Percentiles rank a stretch among this genome's conserved stretches.
phyloP scores from a whole-genome alignment of 2,888 invertebrate genomes.

The Scaptomyza caliginosa region DNA sequence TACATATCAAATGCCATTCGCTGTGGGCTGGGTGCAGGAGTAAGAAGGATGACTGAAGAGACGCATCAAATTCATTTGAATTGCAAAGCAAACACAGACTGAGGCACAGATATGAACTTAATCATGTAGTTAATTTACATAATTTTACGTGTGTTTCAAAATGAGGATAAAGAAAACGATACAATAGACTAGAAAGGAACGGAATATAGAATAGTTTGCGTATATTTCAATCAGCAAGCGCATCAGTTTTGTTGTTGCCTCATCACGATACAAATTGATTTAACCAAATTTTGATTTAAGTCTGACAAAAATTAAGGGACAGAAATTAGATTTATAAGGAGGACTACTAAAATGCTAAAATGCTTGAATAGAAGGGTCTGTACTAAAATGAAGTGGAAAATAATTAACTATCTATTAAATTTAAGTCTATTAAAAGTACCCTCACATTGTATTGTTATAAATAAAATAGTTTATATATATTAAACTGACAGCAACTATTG shows the following conservation, averaged over 20 bases:
- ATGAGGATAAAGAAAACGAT: conserved; percentile 23
- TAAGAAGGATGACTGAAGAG: conserved; percentile 6
- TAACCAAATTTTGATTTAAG: conserved; percentile 9
- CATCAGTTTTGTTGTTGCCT: conserved; percentile 27
- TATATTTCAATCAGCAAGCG: conserved; percentile 49
- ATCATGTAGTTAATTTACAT: conserved; percentile 78
- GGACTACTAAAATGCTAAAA: not conserved
- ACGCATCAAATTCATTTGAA: conserved; percentile 73
- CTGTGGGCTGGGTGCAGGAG: not conserved
- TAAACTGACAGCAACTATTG: not conserved
- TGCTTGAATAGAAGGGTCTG: not conserved
- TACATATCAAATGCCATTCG: conserved; percentile 31
- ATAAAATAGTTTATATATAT: not conserved
- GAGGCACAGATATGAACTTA: conserved; percentile 62
- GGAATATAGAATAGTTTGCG: conserved; percentile 16
- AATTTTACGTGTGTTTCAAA: conserved; percentile 65
- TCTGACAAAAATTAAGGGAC: not conserved
- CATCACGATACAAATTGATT: conserved; percentile 32
- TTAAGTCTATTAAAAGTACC: not conserved
- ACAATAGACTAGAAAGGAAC: conserved; percentile 3
- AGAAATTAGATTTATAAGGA: not conserved
- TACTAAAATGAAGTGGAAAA: not conserved
- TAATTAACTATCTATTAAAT: not conserved
- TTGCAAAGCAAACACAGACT: conserved; percentile 72
- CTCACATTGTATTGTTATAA: not conserved